A percentile compares a stretch with the other conserved stretches of the same genome.
phyloP scores from a whole-genome alignment of 2,797 vertebrate genomes.

The Tenualosa thibaudeaui region DNA sequence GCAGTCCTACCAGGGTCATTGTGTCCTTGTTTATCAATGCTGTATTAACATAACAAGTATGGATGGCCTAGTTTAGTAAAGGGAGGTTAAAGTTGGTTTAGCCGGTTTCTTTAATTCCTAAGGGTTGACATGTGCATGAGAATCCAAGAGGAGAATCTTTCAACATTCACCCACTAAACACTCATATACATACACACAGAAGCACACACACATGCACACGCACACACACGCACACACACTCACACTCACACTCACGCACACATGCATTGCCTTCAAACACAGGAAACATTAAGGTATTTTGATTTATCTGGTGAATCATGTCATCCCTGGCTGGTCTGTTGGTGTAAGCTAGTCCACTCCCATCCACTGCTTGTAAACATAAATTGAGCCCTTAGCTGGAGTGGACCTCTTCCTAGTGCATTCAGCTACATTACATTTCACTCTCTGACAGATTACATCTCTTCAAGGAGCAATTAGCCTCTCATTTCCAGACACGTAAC shows the following conservation, averaged over 20 bases:
- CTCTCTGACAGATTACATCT: no score
- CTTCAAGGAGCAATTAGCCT: no score
- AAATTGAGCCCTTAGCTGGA: not conserved
- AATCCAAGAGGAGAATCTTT: not conserved
- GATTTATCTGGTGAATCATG: constrained; percentile 4
- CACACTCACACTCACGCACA: not conserved
- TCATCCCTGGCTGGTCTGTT: not conserved
- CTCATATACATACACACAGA: no score
- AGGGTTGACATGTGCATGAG: not conserved
- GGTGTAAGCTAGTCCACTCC: not conserved
- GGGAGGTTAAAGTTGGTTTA: not conserved
- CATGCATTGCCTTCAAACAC: not conserved
- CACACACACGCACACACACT: not conserved
- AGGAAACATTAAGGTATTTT: constrained; percentile 3
- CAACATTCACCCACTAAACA: not conserved
- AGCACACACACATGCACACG: no score
- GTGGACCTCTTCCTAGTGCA: not conserved
- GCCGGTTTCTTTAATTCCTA: not conserved
- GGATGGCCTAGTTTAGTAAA: not conserved
- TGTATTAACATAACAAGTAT: not conserved
- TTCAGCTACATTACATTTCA: not conserved
- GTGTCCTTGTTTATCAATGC: not conserved
- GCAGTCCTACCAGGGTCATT: not conserved
- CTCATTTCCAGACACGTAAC: no score
- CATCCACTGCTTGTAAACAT: not conserved